phyloP scores from a whole-genome alignment of 2,113 vertebrate genomes.

The Gobiocypris rarus region DNA sequence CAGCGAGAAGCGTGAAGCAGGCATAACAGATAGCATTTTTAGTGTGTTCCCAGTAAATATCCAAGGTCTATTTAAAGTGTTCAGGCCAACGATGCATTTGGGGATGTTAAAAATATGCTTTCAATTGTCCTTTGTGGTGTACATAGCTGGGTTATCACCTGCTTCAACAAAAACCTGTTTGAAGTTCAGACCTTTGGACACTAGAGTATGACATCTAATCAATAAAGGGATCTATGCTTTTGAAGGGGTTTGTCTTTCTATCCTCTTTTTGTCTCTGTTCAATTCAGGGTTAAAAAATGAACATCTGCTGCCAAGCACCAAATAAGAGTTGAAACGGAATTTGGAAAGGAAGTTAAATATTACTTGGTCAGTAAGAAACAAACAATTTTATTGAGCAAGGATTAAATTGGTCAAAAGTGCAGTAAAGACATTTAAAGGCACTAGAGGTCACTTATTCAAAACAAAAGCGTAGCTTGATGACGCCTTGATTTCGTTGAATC shows the following conservation, averaged over 20 bases:
- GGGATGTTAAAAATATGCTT: neutral
- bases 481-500: no score
- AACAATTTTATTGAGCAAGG: no score
- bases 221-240: neutral
- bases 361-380: neutral
- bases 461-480: no score
- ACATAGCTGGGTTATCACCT: constrained; percentile 26
- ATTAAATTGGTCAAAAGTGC: no score
- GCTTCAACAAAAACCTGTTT: constrained; percentile 19
- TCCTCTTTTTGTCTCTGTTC: constrained; percentile 2
- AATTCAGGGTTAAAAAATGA: neutral
- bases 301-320: neutral
- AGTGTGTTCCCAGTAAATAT: constrained; percentile 28
- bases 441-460: no score
- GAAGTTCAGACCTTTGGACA: constrained; percentile 21
- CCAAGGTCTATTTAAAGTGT: constrained; percentile 5
- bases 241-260: constrained; percentile 23
- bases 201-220: constrained; percentile 10
- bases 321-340: neutral
- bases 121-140: constrained; percentile 5
- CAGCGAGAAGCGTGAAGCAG: constrained; percentile 39
- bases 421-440: neutral
- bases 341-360: neutral
- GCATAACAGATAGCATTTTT: constrained; percentile 24
- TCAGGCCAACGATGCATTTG: constrained; percentile 17